Conservation (phyloP, 2,888 invertebrate genomes). For the Cerastoderma edule region DNA sequence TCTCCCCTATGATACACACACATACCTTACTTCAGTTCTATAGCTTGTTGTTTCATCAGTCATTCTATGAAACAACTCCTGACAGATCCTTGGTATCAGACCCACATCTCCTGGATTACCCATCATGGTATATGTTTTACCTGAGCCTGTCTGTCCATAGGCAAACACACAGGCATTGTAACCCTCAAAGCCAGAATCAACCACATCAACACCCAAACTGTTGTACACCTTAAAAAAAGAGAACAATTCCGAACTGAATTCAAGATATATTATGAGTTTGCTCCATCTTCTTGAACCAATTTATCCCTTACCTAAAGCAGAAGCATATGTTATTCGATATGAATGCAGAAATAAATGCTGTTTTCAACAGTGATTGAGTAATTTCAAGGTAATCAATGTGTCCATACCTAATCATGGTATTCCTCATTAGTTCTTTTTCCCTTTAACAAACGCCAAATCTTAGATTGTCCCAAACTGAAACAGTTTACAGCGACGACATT, state of each 20-base stretch:
- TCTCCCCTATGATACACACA: no score
- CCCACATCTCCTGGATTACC: constrained; percentile 86
- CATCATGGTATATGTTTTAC: constrained; percentile 96
- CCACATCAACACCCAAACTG: constrained; percentile 88
- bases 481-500: no score
- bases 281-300: neutral
- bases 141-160: constrained; percentile 95
- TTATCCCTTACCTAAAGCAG: no score
- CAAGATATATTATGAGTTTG: no score
- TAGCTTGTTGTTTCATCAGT: constrained; percentile 79
- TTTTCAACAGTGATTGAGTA: no score
- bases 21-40: constrained; percentile 84
- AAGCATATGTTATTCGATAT: no score
- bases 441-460: no score
- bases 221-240: constrained; percentile 87
- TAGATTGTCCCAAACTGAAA: no score
- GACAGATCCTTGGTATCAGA: constrained; percentile 84
- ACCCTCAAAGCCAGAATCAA: constrained; percentile 87
- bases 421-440: no score
- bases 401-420: no score
- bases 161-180: constrained; percentile 96
- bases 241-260: neutral
- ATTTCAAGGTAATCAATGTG: no score
- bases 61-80: constrained; percentile 82
- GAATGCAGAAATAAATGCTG: no score